Conservation (phyloP, 2,888 invertebrate genomes). For the Drosophila sordidula region DNA sequence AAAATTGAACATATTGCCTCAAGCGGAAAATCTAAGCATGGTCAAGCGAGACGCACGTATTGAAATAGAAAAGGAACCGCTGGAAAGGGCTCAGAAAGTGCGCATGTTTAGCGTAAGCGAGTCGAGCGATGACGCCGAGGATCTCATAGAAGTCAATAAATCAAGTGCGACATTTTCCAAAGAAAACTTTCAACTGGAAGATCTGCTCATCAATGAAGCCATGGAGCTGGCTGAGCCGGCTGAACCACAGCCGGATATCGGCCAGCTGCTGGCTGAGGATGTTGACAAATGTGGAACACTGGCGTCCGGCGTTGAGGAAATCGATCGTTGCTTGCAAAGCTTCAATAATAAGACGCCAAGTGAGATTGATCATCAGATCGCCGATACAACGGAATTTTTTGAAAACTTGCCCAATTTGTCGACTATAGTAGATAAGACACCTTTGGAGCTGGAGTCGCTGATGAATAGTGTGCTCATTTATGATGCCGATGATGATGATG, state of each 20-base stretch:
- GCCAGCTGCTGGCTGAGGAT: neutral
- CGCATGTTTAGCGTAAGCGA: neutral
- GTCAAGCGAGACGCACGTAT: neutral
- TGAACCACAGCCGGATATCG: neutral
- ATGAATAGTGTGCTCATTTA: conserved; percentile 31
- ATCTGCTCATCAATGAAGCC: conserved; percentile 12
- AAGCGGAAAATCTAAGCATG: neutral
- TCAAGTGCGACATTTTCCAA: neutral
- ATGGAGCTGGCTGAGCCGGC: neutral
- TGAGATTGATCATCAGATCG: conserved; percentile 26
- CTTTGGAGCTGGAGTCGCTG: conserved; percentile 22
- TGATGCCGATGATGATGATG: conserved; percentile 31
- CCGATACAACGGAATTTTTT: conserved; percentile 13
- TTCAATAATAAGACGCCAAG: conserved; percentile 20
- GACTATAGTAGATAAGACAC: conserved; percentile 5
- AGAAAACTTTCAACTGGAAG: neutral
- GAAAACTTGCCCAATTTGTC: conserved; percentile 16
- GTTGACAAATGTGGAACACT: neutral
- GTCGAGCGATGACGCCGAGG: neutral
- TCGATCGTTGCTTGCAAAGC: conserved; percentile 18
- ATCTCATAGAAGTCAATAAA: neutral
- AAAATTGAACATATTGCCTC: neutral
- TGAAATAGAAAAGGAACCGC: neutral
- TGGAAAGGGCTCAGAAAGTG: neutral
- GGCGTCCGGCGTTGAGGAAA: conserved; percentile 8